Conservation (phyloP, 2,113 vertebrate species). For the Cettia cetti region DNA sequence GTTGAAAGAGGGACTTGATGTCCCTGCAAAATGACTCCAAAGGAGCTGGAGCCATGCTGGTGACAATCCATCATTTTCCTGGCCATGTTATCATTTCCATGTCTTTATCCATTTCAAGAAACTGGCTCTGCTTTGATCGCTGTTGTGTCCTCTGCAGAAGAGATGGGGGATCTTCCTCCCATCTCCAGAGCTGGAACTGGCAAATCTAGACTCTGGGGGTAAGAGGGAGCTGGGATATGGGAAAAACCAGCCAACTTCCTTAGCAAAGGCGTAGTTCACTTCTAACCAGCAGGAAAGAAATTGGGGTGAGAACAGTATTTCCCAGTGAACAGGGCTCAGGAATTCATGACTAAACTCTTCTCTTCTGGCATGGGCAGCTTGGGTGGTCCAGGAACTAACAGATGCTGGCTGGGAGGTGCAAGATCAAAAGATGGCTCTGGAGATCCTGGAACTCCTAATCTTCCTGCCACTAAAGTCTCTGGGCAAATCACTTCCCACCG, state of each 20-base stretch:
- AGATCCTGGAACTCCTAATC: not conserved
- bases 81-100: slow-evolving; percentile 10
- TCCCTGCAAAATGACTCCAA: not conserved
- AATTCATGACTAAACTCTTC: not conserved
- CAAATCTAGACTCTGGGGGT: not conserved
- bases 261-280: not conserved
- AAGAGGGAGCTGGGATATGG: not conserved
- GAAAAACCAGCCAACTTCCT: not conserved
- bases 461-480: not conserved
- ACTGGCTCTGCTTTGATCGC: not conserved
- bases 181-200: not conserved
- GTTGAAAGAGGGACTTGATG: not conserved
- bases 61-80: not conserved
- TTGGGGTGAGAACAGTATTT: not conserved
- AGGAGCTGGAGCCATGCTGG: not conserved
- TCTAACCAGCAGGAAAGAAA: not conserved
- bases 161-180: not conserved
- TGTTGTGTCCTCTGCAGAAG: not conserved
- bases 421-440: not conserved
- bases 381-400: not conserved
- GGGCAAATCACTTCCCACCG: not conserved
- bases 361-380: not conserved
- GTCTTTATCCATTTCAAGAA: slow-evolving; percentile 64
- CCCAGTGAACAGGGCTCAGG: not conserved
- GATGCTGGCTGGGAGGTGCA: not conserved